phyloP scores from a whole-genome alignment of 2,888 invertebrate genomes.

The Chrysolina oricalcia region DNA sequence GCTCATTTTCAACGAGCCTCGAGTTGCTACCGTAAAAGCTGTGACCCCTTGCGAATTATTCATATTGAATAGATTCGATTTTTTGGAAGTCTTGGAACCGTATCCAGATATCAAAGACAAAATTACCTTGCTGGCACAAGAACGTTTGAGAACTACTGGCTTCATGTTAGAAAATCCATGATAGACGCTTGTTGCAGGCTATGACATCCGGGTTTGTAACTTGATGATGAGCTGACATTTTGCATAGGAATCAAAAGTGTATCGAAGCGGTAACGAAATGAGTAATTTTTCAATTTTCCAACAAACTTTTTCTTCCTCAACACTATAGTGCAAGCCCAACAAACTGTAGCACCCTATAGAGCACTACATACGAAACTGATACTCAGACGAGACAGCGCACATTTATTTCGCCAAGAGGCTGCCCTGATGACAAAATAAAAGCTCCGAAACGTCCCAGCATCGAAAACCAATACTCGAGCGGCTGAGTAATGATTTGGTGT shows the following conservation, averaged over 20 bases:
- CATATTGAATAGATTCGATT: conserved; percentile 67
- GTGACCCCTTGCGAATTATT: conserved; percentile 71
- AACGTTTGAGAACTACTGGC: conserved; percentile 19
- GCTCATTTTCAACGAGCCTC: conserved; percentile 68
- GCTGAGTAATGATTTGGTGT: too few species aligned
- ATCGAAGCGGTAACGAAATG: too few species aligned
- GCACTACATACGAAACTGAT: too few species aligned
- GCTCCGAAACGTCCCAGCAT: too few species aligned
- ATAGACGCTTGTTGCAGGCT: not conserved
- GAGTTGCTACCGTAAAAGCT: conserved; percentile 70
- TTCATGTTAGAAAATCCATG: not conserved
- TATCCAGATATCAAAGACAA: conserved; percentile 66
- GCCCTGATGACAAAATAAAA: too few species aligned
- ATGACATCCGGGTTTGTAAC: not conserved
- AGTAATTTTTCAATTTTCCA: too few species aligned
- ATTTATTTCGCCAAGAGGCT: too few species aligned
- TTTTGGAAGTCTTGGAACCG: conserved; percentile 65
- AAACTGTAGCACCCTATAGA: too few species aligned
- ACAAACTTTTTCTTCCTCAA: too few species aligned
- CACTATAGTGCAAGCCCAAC: too few species aligned
- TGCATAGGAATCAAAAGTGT: not conserved
- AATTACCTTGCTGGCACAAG: conserved; percentile 22
- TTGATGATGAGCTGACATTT: not conserved
- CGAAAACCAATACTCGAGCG: too few species aligned
- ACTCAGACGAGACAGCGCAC: too few species aligned